Evolutionary conservation across 2,113 vertebrate species (phyloP), one percentile per base, ranked within the genome.

Genomic region (Atlantisia rogersi): DNA sequence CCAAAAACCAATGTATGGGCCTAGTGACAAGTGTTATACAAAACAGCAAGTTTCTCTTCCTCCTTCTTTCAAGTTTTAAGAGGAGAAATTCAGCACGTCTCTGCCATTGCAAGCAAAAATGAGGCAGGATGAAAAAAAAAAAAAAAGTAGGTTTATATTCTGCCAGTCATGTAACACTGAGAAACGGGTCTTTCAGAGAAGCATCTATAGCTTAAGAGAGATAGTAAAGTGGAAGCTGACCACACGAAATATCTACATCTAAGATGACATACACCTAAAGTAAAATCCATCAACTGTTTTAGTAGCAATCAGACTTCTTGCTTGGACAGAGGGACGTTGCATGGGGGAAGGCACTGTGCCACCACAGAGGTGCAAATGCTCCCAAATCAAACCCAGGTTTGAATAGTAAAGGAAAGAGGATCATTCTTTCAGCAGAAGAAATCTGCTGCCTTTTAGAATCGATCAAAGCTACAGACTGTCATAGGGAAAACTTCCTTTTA

Each of bases 161-260:
- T 53, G 32, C 13, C 25, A 73, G 56, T 25, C 55, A 74, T 0
- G 1, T 9, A 7, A 69, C 7, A 14, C 25, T 1, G 4, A 19
- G 20, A 50, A 56, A 81, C 2, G 3, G 12, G 35, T 9, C 15
- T 67, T 82, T 25, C 42, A 75, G 42, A 88, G 86, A 91, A 91
- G 55, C 58, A 86, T 9, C 29, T 46, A 31, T 25, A 40, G 53
- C 22, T 20, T 46, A 53, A 82, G 20, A 22, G 20, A 63, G 18
- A 44, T 0, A 25, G 12, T 46, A 26, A 77, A 94, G 10, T 25
- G 59, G 18, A 25, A 42, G 46, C 3, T 37, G 19, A 35, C 5
- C 31, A 74, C 22, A 15, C 15, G 9, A 52, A 22, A 40, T 28
- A 64, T 2, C 31, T 24, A 29, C 14, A 56, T 31, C 44, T 74